Base-by-base conservation (phyloP, 2,797 vertebrate genomes). In the Bryconaethiops microstoma region DNA sequence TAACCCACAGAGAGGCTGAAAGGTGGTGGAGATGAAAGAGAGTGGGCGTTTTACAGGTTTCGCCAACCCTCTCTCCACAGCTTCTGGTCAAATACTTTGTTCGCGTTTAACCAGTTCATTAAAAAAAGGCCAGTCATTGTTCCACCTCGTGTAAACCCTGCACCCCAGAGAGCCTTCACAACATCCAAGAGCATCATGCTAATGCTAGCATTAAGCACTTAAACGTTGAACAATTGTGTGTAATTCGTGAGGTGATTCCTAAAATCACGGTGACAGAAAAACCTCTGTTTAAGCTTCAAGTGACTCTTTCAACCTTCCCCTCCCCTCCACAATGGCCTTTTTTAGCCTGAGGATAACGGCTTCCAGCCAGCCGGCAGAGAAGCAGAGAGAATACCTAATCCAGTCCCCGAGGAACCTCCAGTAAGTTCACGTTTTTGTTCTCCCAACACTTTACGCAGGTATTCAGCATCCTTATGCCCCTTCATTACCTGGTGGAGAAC, bases 101-200 rank as follows among this genome's bases (percentile, higher is more conserved):
- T 69, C 29, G n/a, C 69, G 39, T 82, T 79, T 63, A 63, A 63
- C n/a, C 60, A 74, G 42, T 81, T 85, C 50, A 79, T 86, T 86
- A 81, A 77, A 54, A 77, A 52, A 69, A 8, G 8, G 57, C 25
- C 55, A 19, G 50, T 57, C 42, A n/a, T n/a, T 42, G 59, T 39
- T 35, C 25, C 50, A 45, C 69, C 69, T 25, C 50, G 54, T 23
- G 29, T 62, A 60, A 59, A 59, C 13, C 6, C 4, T 29, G 59
- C 7, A 55, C 69, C 76, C 45, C 14, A 7, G 70, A 73, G 76
- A 50, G 35, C 64, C 63, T 25, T 60, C 63, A 10, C 59, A 64
- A 63, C 55, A 80, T 65, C 57, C 79, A 74, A 57, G 17, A 21
- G 21, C 74, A 85, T 80, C 75, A 74, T 80, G 78, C 72, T 71